Base-by-base conservation (phyloP, 2,888 invertebrate genomes). In the Bellardia pandia region DNA sequence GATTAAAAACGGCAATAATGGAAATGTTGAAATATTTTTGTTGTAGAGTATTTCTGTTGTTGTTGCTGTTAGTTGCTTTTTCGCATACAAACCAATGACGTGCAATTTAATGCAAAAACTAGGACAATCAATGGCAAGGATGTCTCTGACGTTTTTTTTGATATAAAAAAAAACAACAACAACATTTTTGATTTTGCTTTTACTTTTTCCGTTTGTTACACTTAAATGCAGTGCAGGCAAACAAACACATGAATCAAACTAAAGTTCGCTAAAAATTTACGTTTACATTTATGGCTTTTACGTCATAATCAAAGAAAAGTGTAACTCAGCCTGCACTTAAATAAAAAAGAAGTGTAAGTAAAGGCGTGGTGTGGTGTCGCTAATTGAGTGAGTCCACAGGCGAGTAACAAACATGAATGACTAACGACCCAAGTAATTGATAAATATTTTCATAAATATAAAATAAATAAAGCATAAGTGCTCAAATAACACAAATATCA, bases 81-180 rank as follows among this genome's bases (percentile, higher is more conserved):
- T 56, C 58, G 45, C 14, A 66, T 74, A 60, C 45, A 56, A 84
- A 76, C 77, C 78, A 85, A 88, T 86, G 88, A 86, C 85, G 88
- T 88, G 75, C 75, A 86, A 79, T 79, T 76, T 78, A 66, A 71
- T 79, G 71, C 77, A 86, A 88, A 89, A 90, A 90, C 89, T 90
- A 88, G 91, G 91, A 90, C 91, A 91, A 90, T 90, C 91, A 91
- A 90, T 90, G 90, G 90, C 90, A 91, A 90, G 91, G 91, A 91
- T 90, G 88, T 86, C 81, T 88, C 88, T 89, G 89, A 89, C 89
- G 89, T 89, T 89, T 86, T 80, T 68, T 68, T 74, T 79, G 58
- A 5, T 2, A 33, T 1, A 33, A 33, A 33, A 3, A 33, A 33
- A 33, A 37, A 37, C 2, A 37, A 45, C 9, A 80, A 69, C 30